Evolutionary conservation across 2,888 invertebrate genomes (phyloP).

Genomic region (Ceramica pisi): DNA sequence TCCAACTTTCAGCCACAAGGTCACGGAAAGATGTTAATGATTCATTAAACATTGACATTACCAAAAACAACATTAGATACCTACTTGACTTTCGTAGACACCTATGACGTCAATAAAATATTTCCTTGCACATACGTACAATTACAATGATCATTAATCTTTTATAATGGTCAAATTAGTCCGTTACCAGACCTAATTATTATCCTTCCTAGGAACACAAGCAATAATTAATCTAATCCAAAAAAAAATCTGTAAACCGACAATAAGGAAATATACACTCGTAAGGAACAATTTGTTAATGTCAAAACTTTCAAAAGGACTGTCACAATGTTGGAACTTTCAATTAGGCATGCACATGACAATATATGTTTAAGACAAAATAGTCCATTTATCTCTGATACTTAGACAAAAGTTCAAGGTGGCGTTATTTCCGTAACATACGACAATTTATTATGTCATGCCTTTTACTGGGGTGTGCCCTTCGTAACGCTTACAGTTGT

Average conservation of each 20-base stretch:
- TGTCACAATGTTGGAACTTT: constrained; percentile 68
- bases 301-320: constrained; percentile 69
- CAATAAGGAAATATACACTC: constrained; percentile 69
- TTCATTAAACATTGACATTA: constrained; percentile 48
- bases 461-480: constrained; percentile 70
- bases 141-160: constrained; percentile 43
- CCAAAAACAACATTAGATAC: constrained; percentile 15
- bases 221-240: constrained; percentile 49
- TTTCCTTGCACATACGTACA: background rate
- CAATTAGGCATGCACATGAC: constrained; percentile 60
- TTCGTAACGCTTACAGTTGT: constrained; percentile 77
- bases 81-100: constrained; percentile 21
- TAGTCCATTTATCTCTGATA: constrained; percentile 77
- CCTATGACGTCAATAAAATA: constrained; percentile 24
- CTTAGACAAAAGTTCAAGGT: constrained; percentile 73
- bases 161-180: constrained; percentile 26
- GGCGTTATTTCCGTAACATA: constrained; percentile 74
- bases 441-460: constrained; percentile 73
- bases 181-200: constrained; percentile 39
- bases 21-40: constrained; percentile 25
- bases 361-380: constrained; percentile 51
- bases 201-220: constrained; percentile 38
- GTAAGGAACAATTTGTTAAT: constrained; percentile 66
- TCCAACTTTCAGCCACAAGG: constrained; percentile 36
- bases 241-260: constrained; percentile 48